Evolutionary conservation across 2,888 invertebrate genomes (phyloP).

Genomic region (Limnephilus marmoratus): DNA sequence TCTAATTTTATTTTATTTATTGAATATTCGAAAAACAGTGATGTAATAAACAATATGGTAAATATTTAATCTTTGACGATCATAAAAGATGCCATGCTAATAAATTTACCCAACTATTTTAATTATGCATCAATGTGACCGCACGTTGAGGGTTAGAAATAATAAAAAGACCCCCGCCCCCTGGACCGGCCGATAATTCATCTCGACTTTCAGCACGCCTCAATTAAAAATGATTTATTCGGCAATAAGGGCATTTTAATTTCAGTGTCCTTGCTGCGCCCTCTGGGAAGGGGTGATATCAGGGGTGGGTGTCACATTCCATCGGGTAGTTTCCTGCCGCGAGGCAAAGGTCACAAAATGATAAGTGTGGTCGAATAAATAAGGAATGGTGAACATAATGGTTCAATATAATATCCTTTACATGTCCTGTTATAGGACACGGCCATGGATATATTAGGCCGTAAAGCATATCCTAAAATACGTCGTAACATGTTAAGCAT

Average conservation of each 20-base stretch:
- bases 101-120: background rate
- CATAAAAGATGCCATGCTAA: too few species aligned
- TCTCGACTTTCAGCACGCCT: slow-evolving; percentile 62
- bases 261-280: slow-evolving; percentile 27
- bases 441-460: background rate
- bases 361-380: background rate
- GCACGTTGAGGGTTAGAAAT: slow-evolving; percentile 25
- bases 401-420: background rate
- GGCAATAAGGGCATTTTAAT: slow-evolving; percentile 61
- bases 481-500: too few species aligned
- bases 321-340: slow-evolving; percentile 1
- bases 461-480: background rate
- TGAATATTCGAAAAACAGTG: too few species aligned
- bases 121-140: background rate
- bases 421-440: background rate
- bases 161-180: slow-evolving; percentile 27
- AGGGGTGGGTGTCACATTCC: slow-evolving; percentile 46
- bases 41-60: too few species aligned
- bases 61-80: too few species aligned
- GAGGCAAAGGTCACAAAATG: background rate
- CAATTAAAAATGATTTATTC: slow-evolving; percentile 66
- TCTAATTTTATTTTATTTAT: too few species aligned
- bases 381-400: background rate
- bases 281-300: background rate
- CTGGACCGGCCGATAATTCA: slow-evolving; percentile 60